phyloP scores from a whole-genome alignment of 2,888 invertebrate species.

The Cristatella mucedo region DNA sequence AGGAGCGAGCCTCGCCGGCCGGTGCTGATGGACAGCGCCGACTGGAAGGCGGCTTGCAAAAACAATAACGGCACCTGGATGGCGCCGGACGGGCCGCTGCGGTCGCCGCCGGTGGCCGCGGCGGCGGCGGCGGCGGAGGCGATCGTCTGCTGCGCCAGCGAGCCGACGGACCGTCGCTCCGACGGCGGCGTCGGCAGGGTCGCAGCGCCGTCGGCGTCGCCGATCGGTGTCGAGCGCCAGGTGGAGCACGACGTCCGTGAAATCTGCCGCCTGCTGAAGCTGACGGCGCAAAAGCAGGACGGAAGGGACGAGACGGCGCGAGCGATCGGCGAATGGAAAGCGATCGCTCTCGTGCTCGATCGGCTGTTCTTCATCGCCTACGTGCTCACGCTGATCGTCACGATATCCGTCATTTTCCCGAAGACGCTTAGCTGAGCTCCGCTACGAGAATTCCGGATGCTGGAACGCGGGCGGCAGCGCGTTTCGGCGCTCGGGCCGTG shows the following conservation, averaged over 20 bases:
- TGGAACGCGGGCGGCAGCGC: too few relatives aligned
- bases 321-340: constrained; percentile 1
- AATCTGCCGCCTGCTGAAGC: not conserved
- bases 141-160: not conserved
- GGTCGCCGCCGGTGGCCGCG: not conserved
- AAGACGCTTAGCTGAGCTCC: too few relatives aligned
- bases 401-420: constrained; percentile 4
- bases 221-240: not conserved
- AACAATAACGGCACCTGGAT: not conserved
- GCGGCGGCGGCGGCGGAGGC: not conserved
- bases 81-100: not conserved
- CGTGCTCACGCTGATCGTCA: constrained; percentile 4
- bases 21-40: constrained; percentile 1
- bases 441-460: too few relatives aligned
- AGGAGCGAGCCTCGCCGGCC: not conserved
- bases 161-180: not conserved
- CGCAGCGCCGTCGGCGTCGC: not conserved
- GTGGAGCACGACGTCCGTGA: constrained; percentile 1
- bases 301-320: not conserved
- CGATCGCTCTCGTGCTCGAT: constrained; percentile 3
- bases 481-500: too few relatives aligned
- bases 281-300: not conserved
- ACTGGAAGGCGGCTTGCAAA: constrained; percentile 1
- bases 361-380: constrained; percentile 4
- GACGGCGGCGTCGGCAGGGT: not conserved